A percentile compares a stretch with the other conserved stretches of the same genome.
phyloP scores from a whole-genome alignment of 2,888 invertebrate genomes.

The Prenolepis imparis region DNA sequence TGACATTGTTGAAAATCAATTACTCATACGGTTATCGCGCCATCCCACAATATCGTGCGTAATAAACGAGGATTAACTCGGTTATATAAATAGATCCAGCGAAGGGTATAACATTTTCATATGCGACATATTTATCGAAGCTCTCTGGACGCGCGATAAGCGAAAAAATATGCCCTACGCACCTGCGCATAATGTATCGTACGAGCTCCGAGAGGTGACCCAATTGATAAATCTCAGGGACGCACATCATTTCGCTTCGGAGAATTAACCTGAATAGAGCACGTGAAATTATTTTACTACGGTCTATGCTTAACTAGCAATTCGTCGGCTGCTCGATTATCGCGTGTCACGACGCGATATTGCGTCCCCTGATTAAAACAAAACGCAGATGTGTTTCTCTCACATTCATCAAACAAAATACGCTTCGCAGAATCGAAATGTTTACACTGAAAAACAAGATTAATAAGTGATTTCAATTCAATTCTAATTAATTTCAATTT shows the following conservation, averaged over 20 bases:
- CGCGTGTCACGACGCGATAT: conserved; percentile 9
- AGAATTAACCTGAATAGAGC: conserved; percentile 65
- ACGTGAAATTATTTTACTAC: conserved; percentile 49
- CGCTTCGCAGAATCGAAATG: neutral
- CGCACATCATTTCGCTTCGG: conserved; percentile 42
- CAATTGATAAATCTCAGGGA: conserved; percentile 73
- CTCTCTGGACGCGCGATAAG: conserved; percentile 16
- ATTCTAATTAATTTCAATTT: conserved; percentile 4
- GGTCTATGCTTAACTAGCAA: neutral
- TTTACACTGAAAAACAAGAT: neutral
- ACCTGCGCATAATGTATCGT: conserved; percentile 52
- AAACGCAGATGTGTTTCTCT: neutral
- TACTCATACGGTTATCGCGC: neutral
- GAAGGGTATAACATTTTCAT: neutral
- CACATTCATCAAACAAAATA: conserved; percentile 2
- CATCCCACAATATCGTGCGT: neutral
- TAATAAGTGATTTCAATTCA: neutral
- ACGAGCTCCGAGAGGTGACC: conserved; percentile 59
- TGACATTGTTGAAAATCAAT: neutral
- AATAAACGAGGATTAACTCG: neutral
- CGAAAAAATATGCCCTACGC: conserved; percentile 34
- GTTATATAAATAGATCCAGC: neutral
- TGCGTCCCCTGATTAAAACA: conserved; percentile 8
- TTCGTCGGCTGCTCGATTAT: conserved; percentile 11
- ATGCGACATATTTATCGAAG: neutral